A percentile compares a stretch with the other conserved stretches of the same genome.
These are phyloP conservation scores for Alosa sapidissima DNA, from an alignment of 2,797 vertebrate species.

Conservation along the genomic window DNA sequence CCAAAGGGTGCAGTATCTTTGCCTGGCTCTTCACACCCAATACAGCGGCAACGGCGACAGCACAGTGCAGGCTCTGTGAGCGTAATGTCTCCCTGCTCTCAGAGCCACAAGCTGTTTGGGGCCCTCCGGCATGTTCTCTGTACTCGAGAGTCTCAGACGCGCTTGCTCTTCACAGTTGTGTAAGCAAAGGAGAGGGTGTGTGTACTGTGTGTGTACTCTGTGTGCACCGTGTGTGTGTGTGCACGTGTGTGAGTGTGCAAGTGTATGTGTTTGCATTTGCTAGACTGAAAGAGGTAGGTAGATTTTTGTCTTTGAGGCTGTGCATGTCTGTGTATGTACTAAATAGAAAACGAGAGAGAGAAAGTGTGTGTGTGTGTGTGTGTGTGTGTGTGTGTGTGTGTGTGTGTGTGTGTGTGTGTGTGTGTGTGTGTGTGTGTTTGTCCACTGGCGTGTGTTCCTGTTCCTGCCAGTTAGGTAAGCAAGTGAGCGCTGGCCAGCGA, in stretches of 20 bases:
- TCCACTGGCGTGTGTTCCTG: neutral
- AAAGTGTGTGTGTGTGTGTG: slow-evolving; percentile 1
- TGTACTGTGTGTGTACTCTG: neutral
- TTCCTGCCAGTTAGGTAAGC: neutral
- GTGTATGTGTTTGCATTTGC: neutral
- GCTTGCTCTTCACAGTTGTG: neutral
- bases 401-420: neutral
- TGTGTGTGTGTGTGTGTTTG: neutral
- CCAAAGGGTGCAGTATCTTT: neutral
- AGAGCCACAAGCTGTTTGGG: slow-evolving; percentile 19
- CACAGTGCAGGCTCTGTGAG: neutral
- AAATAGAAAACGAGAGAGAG: too few species aligned
- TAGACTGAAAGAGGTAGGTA: neutral
- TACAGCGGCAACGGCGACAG: neutral
- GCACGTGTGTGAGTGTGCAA: neutral
- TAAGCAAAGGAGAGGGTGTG: neutral
- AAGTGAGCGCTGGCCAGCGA: neutral
- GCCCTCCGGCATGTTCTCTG: neutral
- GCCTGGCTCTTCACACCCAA: neutral
- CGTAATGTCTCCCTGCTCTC: slow-evolving; percentile 10
- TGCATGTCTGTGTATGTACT: neutral
- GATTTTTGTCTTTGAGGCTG: neutral
- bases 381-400: neutral
- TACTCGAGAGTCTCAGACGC: neutral
- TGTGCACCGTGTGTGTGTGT: neutral